Base-by-base conservation (phyloP, 2,888 invertebrate genomes). In the Phyllotreta striolata region DNA sequence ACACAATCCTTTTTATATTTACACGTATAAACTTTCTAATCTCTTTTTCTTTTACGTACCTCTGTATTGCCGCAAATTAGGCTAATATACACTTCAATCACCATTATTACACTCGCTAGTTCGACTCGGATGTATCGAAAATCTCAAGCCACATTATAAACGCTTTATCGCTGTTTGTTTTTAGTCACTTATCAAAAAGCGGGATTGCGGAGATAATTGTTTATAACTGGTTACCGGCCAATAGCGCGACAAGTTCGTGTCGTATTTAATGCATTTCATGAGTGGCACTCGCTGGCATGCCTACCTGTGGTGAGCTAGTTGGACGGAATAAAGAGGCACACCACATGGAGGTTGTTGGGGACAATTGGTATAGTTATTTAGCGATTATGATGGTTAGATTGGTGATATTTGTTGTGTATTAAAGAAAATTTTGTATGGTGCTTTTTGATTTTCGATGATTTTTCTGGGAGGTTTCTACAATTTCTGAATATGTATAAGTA, bases 11-110 rank as follows among this genome's bases (percentile, higher is more conserved):
- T 24, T 24, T 24, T 4, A 24, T 7, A 13, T n/a, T 6, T 12
- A 46, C 9, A 6, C 9, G 44, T 35, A 49, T 38, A 56, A 46
- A 35, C 44, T 52, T 55, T 35, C 44, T 4, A 43, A 46, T 10
- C 13, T 38, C 37, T 35, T 49, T 34, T n/a, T 7, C 7, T 24
- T 13, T 34, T 47, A 43, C 88, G 86, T 85, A 93, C 95, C 91
- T 95, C 95, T 85, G 95, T 93, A 83, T 93, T 94, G 78, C 94
- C 95, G 79, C 94, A 95, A 85, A 94, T 93, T 79, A 94, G 93
- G 82, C 94, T 94, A 80, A 95, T 86, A 84, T 92, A 95, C 72
- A 95, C 89, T 87, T 93, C 94, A 78, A 95, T 90, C 82, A 91
- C 93, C 95, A 95, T 95, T 55, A 61, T 69, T 56, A 2, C 7